A percentile compares a stretch with the other conserved stretches of the same genome.
phyloP scores from a whole-genome alignment of 1,140 invertebrate genomes.

The Acromyrmex heyeri region DNA sequence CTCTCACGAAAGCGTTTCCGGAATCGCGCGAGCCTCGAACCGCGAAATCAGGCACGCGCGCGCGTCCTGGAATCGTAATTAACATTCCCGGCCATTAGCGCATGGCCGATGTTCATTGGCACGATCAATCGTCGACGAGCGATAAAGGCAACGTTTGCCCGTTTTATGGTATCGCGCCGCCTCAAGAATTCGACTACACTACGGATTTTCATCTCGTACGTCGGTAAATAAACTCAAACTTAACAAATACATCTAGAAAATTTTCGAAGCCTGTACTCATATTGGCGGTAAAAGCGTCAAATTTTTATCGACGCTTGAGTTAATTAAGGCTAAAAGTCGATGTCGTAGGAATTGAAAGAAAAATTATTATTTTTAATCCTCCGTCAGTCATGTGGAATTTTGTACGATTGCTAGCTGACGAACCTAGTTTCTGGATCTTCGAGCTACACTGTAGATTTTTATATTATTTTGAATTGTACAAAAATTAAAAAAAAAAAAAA shows the following conservation, averaged over 20 bases:
- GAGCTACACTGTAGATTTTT: too few relatives aligned
- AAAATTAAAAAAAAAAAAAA: too few relatives aligned
- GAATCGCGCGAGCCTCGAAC: constrained; percentile 49
- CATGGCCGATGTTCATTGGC: constrained; percentile 37
- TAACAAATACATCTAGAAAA: too few relatives aligned
- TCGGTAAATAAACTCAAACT: not conserved
- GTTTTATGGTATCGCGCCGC: not conserved
- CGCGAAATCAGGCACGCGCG: constrained; percentile 57
- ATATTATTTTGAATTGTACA: too few relatives aligned
- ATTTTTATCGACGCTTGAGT: not conserved
- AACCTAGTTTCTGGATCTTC: too few relatives aligned
- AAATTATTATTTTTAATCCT: too few relatives aligned
- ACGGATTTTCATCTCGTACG: not conserved
- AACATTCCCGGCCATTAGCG: constrained; percentile 66
- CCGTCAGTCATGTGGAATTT: too few relatives aligned
- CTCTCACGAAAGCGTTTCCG: constrained; percentile 41
- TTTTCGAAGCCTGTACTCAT: not conserved
- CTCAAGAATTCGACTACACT: not conserved
- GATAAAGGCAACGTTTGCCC: constrained; percentile 37
- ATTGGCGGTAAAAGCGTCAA: not conserved
- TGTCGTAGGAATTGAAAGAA: not conserved
- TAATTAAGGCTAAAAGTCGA: not conserved
- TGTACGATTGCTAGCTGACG: too few relatives aligned
- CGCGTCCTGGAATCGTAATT: constrained; percentile 65
- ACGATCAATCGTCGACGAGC: constrained; percentile 60